Conservation (phyloP, 2,797 vertebrate species). For the Enteromius argenteus region DNA sequence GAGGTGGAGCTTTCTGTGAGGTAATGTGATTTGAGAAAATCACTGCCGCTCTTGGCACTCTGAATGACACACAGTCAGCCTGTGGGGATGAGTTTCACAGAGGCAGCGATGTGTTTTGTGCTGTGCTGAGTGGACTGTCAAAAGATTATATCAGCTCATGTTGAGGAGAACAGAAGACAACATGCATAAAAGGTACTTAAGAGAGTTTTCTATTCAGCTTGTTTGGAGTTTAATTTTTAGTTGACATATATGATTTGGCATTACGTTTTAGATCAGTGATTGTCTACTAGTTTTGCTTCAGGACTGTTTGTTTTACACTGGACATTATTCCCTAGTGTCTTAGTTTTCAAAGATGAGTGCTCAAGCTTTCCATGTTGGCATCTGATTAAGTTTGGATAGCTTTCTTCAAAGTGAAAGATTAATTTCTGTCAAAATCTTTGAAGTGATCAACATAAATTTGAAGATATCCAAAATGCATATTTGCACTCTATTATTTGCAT, state of each 20-base stretch:
- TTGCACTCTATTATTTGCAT: background rate
- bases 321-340: background rate
- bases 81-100: slow-evolving; percentile 50
- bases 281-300: background rate
- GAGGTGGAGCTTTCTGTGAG: slow-evolving; percentile 61
- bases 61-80: slow-evolving; percentile 41
- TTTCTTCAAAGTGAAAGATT: background rate
- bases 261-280: background rate
- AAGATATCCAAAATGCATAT: background rate
- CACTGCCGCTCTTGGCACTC: slow-evolving; percentile 46
- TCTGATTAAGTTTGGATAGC: background rate
- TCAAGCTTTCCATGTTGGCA: background rate
- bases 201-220: slow-evolving; percentile 3
- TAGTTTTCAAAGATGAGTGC: background rate
- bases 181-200: slow-evolving; percentile 47
- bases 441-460: background rate
- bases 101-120: slow-evolving; percentile 48
- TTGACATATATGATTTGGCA: background rate
- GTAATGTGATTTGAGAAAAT: slow-evolving; percentile 62
- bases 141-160: slow-evolving; percentile 42
- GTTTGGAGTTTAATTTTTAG: background rate
- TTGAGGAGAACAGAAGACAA: slow-evolving; percentile 38
- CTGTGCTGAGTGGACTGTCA: slow-evolving; percentile 53
- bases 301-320: background rate
- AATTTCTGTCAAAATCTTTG: background rate